A percentile compares a stretch with the other conserved stretches of the same genome.
Evolutionary conservation across 2,113 vertebrate genomes (phyloP).

Genomic region (Cichladusa arquata): DNA sequence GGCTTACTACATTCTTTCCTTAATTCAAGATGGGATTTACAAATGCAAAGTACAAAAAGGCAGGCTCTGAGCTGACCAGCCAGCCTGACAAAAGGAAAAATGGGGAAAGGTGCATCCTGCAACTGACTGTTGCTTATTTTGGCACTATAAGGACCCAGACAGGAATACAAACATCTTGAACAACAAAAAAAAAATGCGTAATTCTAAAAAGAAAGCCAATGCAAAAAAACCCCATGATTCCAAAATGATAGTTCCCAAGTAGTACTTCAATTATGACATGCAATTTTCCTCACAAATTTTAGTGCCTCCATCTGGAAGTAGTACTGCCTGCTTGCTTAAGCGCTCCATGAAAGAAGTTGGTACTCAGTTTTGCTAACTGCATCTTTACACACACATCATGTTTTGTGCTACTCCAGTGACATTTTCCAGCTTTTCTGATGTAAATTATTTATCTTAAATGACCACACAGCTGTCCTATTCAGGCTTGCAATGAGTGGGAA

Average conservation of each 20-base stretch:
- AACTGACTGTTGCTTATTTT: neutral
- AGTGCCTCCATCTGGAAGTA: neutral
- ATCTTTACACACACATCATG: neutral
- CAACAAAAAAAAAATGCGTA: accelerated
- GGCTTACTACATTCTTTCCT: neutral
- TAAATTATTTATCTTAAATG: constrained; percentile 2
- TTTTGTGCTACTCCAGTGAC: neutral
- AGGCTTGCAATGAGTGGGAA: neutral
- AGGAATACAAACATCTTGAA: neutral
- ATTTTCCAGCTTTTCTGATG: neutral
- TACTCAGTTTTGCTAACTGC: neutral
- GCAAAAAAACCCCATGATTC: neutral
- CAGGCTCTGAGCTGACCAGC: neutral
- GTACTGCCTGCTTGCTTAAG: neutral
- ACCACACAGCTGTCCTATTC: neutral
- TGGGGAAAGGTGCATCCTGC: neutral
- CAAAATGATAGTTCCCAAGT: neutral
- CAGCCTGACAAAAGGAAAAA: neutral
- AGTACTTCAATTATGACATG: neutral
- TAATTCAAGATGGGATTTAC: neutral
- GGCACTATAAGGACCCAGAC: neutral
- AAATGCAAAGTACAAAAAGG: neutral
- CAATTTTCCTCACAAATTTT: neutral
- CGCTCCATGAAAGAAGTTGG: neutral
- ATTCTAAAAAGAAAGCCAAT: neutral